Base-by-base conservation (phyloP, 2,888 invertebrate genomes). In the Chloroclystis v-ata region DNA sequence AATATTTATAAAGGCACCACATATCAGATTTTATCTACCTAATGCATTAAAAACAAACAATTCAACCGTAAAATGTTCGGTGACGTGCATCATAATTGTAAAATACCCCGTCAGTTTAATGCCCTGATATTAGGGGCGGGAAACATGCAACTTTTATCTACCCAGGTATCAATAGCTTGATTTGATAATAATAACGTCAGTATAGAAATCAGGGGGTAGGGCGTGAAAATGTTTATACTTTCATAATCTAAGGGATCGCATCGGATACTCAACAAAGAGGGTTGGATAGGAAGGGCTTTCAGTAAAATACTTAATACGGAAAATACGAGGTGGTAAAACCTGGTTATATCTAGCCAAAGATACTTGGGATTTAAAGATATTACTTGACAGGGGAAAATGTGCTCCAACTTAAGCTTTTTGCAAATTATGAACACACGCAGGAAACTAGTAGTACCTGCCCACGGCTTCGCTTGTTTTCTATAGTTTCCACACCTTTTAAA, bases 151-250 rank as follows among this genome's bases (percentile, higher is more conserved):
- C 67, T 63, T 69, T 74, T 84, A 82, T 83, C 82, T 70, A 77
- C 57, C 56, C 75, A 78, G 74, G 78, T 85, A 84, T 84, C 83
- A 80, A 78, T 82, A 79, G 67, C 75, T 75, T 86, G 85, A 86
- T 87, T 87, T 82, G 84, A 87, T 87, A 86, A 86, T 86, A 87
- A 87, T 86, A 85, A 84, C 74, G 78, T 81, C 67, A 35, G 74
- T 78, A 82, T 76, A 77, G 75, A 81, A 83, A 82, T 75, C 69
- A 75, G 68, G 75, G 82, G 68, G 63, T 60, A 68, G 84, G 85
- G 85, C 81, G 86, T 83, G 84, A 85, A 83, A 86, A 85, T 85
- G 83, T 87, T 85, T 83, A 85, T 85, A 86, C 81, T 84, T 85
- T 84, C 82, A 86, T 86, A 86, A 86, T 85, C 82, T 73, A 77